A percentile compares a stretch with the other conserved stretches of the same genome.
Evolutionary conservation across 2,888 invertebrate genomes (phyloP).

Genomic region (Hydropsyche betteni): DNA sequence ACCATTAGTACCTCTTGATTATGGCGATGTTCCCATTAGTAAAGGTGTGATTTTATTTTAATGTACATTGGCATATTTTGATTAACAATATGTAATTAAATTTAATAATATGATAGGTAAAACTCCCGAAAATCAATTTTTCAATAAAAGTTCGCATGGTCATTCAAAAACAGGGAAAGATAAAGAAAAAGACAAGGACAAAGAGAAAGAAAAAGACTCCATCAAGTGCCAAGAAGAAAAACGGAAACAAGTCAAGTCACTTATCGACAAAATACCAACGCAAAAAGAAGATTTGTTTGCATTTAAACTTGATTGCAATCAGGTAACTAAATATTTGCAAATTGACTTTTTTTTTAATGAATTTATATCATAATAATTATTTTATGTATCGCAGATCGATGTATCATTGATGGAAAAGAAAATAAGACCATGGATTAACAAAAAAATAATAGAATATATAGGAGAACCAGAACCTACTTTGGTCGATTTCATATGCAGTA

Average conservation of each 20-base stretch:
- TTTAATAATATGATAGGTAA: not conserved
- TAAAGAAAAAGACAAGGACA: slow-evolving; percentile 61
- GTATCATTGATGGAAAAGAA: slow-evolving; percentile 89
- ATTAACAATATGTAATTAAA: no score
- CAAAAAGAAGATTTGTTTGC: slow-evolving; percentile 96
- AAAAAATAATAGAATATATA: slow-evolving; percentile 99
- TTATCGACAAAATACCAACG: slow-evolving; percentile 98
- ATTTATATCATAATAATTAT: not conserved
- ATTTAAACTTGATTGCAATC: slow-evolving; percentile 91
- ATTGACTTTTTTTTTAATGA: slow-evolving; percentile 15
- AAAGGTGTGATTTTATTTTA: slow-evolving; percentile 30
- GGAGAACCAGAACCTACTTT: slow-evolving; percentile 98
- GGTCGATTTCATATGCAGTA: slow-evolving; percentile 99
- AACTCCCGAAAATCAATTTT: slow-evolving; percentile 40
- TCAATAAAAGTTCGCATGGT: slow-evolving; percentile 9
- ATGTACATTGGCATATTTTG: not conserved
- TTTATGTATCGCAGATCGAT: slow-evolving; percentile 67
- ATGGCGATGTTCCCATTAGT: slow-evolving; percentile 47
- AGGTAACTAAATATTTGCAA: slow-evolving; percentile 58
- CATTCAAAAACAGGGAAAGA: slow-evolving; percentile 54
- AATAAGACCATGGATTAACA: slow-evolving; percentile 99
- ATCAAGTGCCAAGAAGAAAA: slow-evolving; percentile 90
- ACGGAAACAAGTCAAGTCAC: slow-evolving; percentile 92
- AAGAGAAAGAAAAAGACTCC: slow-evolving; percentile 67
- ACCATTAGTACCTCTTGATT: slow-evolving; percentile 55